Conservation (phyloP, 1,140 invertebrate genomes). For the Mylabris phalerata region DNA sequence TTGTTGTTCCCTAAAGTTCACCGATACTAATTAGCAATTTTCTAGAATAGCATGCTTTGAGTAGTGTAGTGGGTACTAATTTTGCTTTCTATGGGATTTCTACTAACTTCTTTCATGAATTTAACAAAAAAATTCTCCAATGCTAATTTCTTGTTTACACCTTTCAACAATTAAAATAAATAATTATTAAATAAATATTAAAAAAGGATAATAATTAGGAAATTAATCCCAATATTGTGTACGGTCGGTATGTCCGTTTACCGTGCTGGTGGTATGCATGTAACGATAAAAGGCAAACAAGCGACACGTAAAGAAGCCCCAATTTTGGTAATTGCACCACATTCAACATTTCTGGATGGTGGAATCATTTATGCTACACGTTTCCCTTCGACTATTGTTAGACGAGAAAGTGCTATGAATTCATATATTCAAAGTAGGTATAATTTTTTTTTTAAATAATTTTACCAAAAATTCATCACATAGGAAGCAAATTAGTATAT, state of each 20-base stretch:
- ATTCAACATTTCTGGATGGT: constrained; percentile 81
- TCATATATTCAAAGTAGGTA: constrained; percentile 80
- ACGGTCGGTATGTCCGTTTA: constrained; percentile 64
- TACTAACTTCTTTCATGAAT: background rate
- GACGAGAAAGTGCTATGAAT: constrained; percentile 67
- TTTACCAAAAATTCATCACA: background rate
- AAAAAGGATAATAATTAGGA: constrained; percentile 37
- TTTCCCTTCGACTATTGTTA: constrained; percentile 72
- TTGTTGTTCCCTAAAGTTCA: too few relatives aligned
- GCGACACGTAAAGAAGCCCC: constrained; percentile 68
- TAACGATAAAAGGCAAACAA: constrained; percentile 67
- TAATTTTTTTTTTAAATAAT: constrained; percentile 6
- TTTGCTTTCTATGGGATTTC: constrained; percentile 12
- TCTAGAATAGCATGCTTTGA: background rate
- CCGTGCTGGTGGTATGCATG: constrained; percentile 69
- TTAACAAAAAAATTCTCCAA: background rate
- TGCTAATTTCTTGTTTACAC: too few relatives aligned
- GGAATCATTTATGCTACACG: constrained; percentile 71
- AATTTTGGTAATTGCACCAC: constrained; percentile 77
- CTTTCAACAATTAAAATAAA: too few relatives aligned
- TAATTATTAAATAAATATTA: too few relatives aligned
- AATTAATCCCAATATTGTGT: constrained; percentile 58
- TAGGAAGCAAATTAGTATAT: constrained; percentile 6
- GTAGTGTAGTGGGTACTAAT: background rate
- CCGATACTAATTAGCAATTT: too few relatives aligned